Evolutionary conservation across 2,888 invertebrate genomes (phyloP).

Genomic region (Caenorhabditis japonica): DNA sequence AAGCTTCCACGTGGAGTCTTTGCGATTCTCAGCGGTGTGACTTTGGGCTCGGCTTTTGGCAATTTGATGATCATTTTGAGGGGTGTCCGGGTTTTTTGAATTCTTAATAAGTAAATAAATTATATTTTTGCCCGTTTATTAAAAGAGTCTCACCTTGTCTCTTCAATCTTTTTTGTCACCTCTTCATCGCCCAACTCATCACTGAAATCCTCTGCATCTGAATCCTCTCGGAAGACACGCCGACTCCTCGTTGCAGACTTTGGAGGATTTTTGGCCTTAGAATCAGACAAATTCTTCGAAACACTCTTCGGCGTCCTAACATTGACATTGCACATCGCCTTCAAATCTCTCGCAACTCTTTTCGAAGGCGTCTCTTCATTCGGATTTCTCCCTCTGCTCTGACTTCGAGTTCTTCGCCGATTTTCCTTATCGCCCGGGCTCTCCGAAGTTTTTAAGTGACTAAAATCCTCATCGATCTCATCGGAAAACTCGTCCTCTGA

Average conservation of each 20-base stretch:
- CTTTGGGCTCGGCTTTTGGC: not conserved
- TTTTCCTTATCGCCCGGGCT: conserved; percentile 22
- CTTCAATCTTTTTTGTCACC: not conserved
- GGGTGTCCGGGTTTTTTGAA: not conserved
- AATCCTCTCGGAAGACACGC: not conserved
- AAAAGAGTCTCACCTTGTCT: not conserved
- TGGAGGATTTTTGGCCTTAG: not conserved
- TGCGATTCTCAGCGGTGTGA: conserved; percentile 29
- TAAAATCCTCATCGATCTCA: conserved; percentile 20
- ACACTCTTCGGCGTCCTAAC: conserved; percentile 16
- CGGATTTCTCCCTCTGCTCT: not conserved
- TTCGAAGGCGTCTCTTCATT: conserved; percentile 29
- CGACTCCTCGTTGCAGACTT: not conserved
- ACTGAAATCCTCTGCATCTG: not conserved
- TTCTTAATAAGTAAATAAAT: not conserved
- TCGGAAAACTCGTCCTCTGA: conserved; percentile 14
- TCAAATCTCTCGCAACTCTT: conserved; percentile 12
- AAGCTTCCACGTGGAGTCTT: conserved; percentile 47
- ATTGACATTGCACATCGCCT: not conserved
- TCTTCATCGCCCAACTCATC: conserved; percentile 9
- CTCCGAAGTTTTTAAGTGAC: not conserved
- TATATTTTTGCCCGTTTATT: not conserved
- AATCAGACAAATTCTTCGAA: not conserved
- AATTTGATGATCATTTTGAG: not conserved
- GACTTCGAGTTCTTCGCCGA: conserved; percentile 15